These are phyloP conservation scores for Drosophila paramelanica DNA, from an alignment of 2,888 invertebrate species.

Conservation along the genomic window DNA sequence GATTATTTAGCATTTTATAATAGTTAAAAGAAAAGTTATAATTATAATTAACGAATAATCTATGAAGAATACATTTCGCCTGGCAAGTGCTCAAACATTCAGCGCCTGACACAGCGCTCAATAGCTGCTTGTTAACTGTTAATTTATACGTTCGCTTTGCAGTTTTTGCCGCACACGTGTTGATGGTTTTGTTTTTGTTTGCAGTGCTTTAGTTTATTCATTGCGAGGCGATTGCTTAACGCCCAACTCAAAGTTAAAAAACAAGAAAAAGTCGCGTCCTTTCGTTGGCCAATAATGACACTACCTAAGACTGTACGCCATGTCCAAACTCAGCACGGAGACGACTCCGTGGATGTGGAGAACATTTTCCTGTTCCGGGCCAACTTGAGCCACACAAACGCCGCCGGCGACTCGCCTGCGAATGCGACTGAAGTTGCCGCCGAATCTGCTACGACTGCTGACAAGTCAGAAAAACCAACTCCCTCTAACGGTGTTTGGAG, in stretches of 20 bases:
- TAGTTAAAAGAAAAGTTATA: constrained; percentile 2
- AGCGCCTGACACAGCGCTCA: background rate
- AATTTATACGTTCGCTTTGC: background rate
- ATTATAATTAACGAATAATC: background rate
- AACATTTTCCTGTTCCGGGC: constrained; percentile 73
- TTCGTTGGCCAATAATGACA: constrained; percentile 50
- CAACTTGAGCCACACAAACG: constrained; percentile 29
- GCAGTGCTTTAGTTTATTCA: constrained; percentile 45
- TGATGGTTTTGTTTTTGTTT: constrained; percentile 57
- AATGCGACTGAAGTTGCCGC: constrained; percentile 3
- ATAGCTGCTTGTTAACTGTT: background rate
- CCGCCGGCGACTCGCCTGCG: background rate
- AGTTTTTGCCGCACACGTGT: constrained; percentile 43
- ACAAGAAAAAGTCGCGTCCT: constrained; percentile 5
- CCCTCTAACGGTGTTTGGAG: constrained; percentile 46
- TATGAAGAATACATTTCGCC: constrained; percentile 43
- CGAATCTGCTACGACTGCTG: constrained; percentile 1
- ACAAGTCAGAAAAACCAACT: constrained; percentile 8
- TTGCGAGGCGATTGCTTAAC: constrained; percentile 27
- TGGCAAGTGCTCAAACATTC: constrained; percentile 43
- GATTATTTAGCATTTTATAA: constrained; percentile 19
- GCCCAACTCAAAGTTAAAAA: constrained; percentile 29
- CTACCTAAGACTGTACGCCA: constrained; percentile 51
- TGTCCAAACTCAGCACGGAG: constrained; percentile 63
- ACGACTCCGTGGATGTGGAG: constrained; percentile 51